Base-by-base conservation (phyloP, 2,797 vertebrate genomes). In the Melanotaenia parkinsoni region DNA sequence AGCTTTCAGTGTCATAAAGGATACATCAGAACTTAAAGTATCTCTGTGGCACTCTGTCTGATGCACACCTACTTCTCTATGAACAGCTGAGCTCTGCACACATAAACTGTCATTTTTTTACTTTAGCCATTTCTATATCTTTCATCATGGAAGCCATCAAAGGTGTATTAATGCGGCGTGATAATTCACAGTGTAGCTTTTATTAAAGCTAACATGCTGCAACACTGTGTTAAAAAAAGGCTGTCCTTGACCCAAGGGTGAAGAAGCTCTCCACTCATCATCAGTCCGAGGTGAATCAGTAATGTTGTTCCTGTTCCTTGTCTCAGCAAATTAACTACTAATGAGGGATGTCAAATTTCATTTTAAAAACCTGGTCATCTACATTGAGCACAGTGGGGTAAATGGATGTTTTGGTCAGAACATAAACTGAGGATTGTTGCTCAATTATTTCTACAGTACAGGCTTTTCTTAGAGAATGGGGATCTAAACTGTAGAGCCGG, bases 1-100 rank as follows among this genome's bases (percentile, higher is more conserved):
- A 86, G 88, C 90, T 90, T 85, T 91, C 88, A 87, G 83, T 85
- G 85, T 90, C 87, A 89, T 74, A 71, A 79, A 81, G 79, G 74
- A 90, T 90, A 85, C 89, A 90, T 90, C 84, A 86, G 1, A 24
- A 80, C 79, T 58, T 64, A 65, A 63, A 82, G 67, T 79, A 65
- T 76, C 71, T 33, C 66, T 5, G 76, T 68, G 70, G 62, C 75
- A 28, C 72, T 51, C 62, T 10, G 0, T 67, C 79, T 69, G 78
- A 85, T 57, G 77, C 79, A 60, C 72, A 65, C 28, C 72, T 6
- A 4, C 47, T 3, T 18, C 71, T 65, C 58, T 35, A 57, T 32
- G 72, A 77, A 74, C 47, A 45, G 54, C 16, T 1, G 45, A 62
- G 70, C 75, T 50, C 14, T 12, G 70, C 72, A 53, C 79, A 88